These are phyloP conservation scores for Augochlora pura DNA, from an alignment of 1,140 invertebrate species.

Conservation along the genomic window DNA sequence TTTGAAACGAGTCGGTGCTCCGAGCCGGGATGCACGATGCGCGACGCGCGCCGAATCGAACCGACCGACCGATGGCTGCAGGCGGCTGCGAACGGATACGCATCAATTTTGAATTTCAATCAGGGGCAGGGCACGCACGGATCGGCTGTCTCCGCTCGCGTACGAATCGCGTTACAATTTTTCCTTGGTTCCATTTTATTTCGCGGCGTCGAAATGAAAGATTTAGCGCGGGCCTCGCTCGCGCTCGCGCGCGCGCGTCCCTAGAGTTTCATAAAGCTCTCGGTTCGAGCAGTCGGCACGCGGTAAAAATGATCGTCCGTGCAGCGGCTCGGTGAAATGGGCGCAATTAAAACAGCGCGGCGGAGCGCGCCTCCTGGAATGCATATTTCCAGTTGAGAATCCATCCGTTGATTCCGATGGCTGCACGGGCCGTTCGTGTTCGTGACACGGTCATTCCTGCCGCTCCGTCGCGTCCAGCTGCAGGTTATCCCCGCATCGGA, in stretches of 20 bases:
- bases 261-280: constrained; percentile 52
- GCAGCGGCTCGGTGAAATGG: constrained; percentile 36
- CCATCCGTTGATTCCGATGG: constrained; percentile 1
- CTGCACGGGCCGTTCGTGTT: neutral
- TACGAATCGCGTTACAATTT: constrained; percentile 13
- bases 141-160: constrained; percentile 19
- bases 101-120: constrained; percentile 59
- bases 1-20: neutral
- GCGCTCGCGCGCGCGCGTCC: neutral
- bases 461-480: neutral
- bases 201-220: no score
- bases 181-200: neutral
- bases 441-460: constrained; percentile 13
- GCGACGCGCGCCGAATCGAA: no score
- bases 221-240: no score
- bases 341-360: constrained; percentile 43
- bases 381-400: constrained; percentile 48
- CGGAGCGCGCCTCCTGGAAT: constrained; percentile 30
- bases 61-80: no score
- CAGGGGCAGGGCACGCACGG: neutral
- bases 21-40: no score
- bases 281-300: constrained; percentile 20
- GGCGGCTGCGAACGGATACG: neutral
- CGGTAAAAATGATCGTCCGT: constrained; percentile 58
- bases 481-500: neutral